phyloP scores from a whole-genome alignment of 1,140 invertebrate genomes.

The Drosophila arawakana region DNA sequence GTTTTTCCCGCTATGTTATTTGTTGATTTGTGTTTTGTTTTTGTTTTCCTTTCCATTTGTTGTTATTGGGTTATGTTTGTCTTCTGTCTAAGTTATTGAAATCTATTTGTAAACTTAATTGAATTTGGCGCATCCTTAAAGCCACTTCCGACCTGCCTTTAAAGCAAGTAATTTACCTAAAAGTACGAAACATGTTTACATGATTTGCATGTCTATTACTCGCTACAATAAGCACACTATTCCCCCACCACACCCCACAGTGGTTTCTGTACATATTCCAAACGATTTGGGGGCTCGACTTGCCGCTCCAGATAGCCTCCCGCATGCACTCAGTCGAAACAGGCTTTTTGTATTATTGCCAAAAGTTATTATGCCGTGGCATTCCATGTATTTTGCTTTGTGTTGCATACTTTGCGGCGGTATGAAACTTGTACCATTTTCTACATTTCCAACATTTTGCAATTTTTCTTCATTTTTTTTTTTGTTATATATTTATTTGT shows the following conservation, averaged over 20 bases:
- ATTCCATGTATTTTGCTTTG: constrained; percentile 50
- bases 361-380: constrained; percentile 62
- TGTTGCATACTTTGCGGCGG: constrained; percentile 65
- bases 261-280: constrained; percentile 54
- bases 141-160: neutral
- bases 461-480: no score
- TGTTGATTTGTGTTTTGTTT: constrained; percentile 7
- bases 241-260: neutral
- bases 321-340: constrained; percentile 27
- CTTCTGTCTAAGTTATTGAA: constrained; percentile 60
- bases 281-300: constrained; percentile 41
- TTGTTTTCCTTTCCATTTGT: constrained; percentile 15
- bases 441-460: no score
- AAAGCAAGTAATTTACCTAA: constrained; percentile 41
- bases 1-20: constrained; percentile 33
- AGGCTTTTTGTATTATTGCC: constrained; percentile 68
- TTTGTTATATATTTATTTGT: constrained; percentile 12
- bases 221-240: constrained; percentile 11
- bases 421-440: constrained; percentile 39
- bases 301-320: constrained; percentile 1
- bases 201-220: constrained; percentile 64
- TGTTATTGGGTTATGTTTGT: constrained; percentile 35
- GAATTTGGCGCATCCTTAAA: constrained; percentile 45
- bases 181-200: constrained; percentile 31
- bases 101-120: constrained; percentile 72